phyloP scores from a whole-genome alignment of 37 sponge, comb jelly and placozoan species.

The Ephydatia muelleri region DNA sequence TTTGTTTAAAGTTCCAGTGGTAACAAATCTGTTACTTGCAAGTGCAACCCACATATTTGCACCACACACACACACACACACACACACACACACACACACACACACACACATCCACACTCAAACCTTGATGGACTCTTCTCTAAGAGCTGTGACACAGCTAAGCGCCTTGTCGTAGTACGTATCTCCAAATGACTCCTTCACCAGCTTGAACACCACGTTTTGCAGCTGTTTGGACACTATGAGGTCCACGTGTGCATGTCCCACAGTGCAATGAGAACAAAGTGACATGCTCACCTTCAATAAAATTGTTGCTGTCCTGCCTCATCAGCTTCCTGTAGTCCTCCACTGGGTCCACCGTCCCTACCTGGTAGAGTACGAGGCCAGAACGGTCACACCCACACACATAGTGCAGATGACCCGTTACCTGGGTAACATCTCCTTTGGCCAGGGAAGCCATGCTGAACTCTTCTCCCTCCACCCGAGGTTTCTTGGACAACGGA shows the following conservation, averaged over 20 bases:
- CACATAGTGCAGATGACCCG: background rate
- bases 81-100: constrained; percentile 13
- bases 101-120: background rate
- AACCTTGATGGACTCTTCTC: constrained; percentile 69
- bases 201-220: constrained; percentile 54
- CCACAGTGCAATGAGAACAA: constrained; percentile 9
- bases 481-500: constrained; percentile 28
- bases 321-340: constrained; percentile 65
- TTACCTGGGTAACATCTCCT: constrained; percentile 73
- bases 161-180: constrained; percentile 72
- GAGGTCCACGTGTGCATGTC: background rate
- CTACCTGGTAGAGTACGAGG: constrained; percentile 51
- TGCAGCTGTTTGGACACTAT: constrained; percentile 81
- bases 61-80: background rate
- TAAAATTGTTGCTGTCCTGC: constrained; percentile 40
- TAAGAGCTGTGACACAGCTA: constrained; percentile 64
- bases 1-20: background rate
- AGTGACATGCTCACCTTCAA: constrained; percentile 27
- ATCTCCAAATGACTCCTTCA: constrained; percentile 86
- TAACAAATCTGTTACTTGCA: background rate
- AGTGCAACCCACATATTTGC: background rate
- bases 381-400: background rate
- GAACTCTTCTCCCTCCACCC: constrained; percentile 51
- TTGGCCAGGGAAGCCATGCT: constrained; percentile 79
- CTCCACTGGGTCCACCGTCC: constrained; percentile 84